Conservation (phyloP, 1,140 invertebrate species). For the Mamestra configurata region DNA sequence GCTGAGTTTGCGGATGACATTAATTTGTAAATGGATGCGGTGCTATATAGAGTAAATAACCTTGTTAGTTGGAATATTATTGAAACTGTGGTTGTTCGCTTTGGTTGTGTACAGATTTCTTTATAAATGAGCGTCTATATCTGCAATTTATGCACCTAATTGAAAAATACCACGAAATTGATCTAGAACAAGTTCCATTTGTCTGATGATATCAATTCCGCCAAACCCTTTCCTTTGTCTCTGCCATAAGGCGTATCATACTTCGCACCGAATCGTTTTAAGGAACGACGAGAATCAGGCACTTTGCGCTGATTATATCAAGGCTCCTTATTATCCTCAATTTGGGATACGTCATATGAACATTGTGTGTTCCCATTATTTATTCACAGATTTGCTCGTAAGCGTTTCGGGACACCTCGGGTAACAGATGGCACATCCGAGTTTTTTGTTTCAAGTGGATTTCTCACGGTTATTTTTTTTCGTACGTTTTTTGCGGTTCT, state of each 20-base stretch:
- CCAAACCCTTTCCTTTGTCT: not conserved
- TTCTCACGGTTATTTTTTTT: slow-evolving; percentile 64
- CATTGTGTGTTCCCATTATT: slow-evolving; percentile 60
- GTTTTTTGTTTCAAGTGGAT: slow-evolving; percentile 64
- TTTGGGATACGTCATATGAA: slow-evolving; percentile 12
- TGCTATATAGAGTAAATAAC: not conserved
- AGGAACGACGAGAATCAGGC: not conserved
- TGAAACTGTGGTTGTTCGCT: not conserved
- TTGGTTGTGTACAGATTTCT: not conserved
- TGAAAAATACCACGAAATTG: no score
- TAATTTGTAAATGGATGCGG: slow-evolving; percentile 32
- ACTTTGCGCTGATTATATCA: slow-evolving; percentile 31
- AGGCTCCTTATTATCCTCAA: slow-evolving; percentile 19
- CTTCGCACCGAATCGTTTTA: not conserved
- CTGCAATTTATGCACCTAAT: no score
- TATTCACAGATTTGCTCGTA: slow-evolving; percentile 66
- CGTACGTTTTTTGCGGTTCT: slow-evolving; percentile 28
- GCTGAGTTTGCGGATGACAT: slow-evolving; percentile 27
- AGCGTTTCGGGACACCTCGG: slow-evolving; percentile 55
- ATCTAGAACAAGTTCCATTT: not conserved
- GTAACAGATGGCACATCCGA: slow-evolving; percentile 66
- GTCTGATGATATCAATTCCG: not conserved
- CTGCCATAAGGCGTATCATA: not conserved
- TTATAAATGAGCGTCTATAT: no score
- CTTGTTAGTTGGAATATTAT: not conserved